phyloP scores from a whole-genome alignment of 2,888 invertebrate species.

The Mimumesa dahlbomi region DNA sequence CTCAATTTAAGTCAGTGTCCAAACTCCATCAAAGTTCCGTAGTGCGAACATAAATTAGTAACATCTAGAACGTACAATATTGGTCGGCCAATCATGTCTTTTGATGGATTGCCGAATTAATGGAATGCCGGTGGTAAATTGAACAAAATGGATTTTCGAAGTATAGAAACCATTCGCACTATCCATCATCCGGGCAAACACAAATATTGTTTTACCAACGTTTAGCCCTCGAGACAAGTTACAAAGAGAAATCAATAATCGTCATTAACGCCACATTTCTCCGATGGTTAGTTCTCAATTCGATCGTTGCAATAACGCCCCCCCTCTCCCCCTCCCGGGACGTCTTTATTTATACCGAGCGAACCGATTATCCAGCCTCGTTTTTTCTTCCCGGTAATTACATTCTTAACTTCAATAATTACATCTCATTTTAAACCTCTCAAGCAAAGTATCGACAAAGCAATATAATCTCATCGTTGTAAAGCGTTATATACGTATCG shows the following conservation, averaged over 20 bases:
- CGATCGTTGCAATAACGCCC: no score
- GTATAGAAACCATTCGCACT: background rate
- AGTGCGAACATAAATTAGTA: slow-evolving; percentile 20
- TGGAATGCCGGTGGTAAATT: background rate
- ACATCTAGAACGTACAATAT: slow-evolving; percentile 3
- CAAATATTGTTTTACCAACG: no score
- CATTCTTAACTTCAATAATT: background rate
- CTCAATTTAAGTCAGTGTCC: background rate
- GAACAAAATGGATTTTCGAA: background rate
- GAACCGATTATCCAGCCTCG: no score
- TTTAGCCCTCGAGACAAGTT: no score
- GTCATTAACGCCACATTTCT: no score
- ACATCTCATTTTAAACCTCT: background rate
- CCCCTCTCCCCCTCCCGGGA: no score
- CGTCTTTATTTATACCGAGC: no score
- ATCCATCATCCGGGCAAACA: no score
- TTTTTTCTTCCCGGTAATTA: slow-evolving; percentile 1
- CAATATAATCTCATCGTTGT: slow-evolving; percentile 21
- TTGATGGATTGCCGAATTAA: background rate
- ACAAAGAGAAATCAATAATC: no score
- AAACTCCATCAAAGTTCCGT: slow-evolving; percentile 40
- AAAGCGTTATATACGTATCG: slow-evolving; percentile 5
- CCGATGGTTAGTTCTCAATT: no score
- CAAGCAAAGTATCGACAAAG: slow-evolving; percentile 16
- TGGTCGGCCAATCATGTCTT: slow-evolving; percentile 1